Conservation (phyloP, 2,888 invertebrate genomes). For the Tipula lateralis region DNA sequence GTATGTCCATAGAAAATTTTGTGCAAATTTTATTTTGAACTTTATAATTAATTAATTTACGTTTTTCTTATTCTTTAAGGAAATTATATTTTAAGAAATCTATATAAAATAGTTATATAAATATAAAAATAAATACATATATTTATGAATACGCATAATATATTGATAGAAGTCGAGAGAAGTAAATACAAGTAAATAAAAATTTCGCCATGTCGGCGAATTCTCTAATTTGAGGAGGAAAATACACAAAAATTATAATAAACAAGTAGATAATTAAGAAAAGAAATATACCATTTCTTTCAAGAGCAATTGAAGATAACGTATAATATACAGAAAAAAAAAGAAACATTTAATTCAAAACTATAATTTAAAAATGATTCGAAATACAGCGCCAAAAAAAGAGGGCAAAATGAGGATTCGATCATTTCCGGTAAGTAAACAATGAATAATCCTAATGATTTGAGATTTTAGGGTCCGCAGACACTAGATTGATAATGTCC, state of each 20-base stretch:
- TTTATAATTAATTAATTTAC: background rate
- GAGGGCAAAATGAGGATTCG: slow-evolving; percentile 97
- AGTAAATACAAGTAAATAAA: slow-evolving; percentile 2
- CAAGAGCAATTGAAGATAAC: background rate
- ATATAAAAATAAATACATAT: background rate
- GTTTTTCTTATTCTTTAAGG: background rate
- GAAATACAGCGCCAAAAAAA: slow-evolving; percentile 76
- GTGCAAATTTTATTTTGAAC: background rate
- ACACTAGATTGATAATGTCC: no score
- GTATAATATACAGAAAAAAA: background rate
- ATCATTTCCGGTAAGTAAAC: slow-evolving; percentile 90
- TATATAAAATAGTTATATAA: background rate
- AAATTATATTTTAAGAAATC: background rate
- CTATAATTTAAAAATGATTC: slow-evolving; percentile 54
- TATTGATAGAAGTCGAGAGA: background rate
- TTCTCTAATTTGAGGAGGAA: slow-evolving; percentile 25
- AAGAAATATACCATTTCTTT: background rate
- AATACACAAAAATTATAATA: background rate
- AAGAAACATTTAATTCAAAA: background rate
- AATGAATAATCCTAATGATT: no score
- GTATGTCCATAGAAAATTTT: background rate
- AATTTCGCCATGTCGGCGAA: slow-evolving; percentile 26
- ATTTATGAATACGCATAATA: background rate
- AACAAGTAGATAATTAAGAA: background rate
- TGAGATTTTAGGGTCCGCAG: no score